Conservation (phyloP, 2,888 invertebrate genomes). For the Bombylius discolor region DNA sequence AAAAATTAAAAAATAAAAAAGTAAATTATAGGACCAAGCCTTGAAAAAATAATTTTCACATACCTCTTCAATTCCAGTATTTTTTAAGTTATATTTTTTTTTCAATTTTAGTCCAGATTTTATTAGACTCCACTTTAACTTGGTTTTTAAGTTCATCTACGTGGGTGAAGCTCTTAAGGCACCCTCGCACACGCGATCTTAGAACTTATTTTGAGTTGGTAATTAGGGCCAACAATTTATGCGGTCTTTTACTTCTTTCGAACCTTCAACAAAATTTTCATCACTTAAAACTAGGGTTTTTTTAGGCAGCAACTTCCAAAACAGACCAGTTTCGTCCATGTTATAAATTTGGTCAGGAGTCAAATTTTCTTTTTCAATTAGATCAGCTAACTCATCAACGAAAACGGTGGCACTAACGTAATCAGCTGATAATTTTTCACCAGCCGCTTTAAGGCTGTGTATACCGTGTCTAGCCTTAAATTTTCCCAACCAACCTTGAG, state of each 20-base stretch:
- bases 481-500: not conserved
- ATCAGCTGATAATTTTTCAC: conserved; percentile 1
- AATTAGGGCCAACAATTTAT: too few relatives aligned
- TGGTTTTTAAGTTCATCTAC: too few relatives aligned
- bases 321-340: conserved; percentile 4
- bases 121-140: too few relatives aligned
- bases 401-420: conserved; percentile 2
- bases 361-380: conserved; percentile 4
- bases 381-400: conserved; percentile 1
- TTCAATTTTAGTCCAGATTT: too few relatives aligned
- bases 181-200: too few relatives aligned
- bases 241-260: conserved; percentile 5
- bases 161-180: too few relatives aligned
- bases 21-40: too few relatives aligned
- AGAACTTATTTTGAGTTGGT: too few relatives aligned
- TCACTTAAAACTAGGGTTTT: conserved; percentile 4
- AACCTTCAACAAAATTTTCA: conserved; percentile 8
- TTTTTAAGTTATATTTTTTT: too few relatives aligned
- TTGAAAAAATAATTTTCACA: too few relatives aligned
- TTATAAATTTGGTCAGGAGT: conserved; percentile 6
- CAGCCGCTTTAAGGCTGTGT: conserved; percentile 3
- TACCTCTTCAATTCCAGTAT: too few relatives aligned
- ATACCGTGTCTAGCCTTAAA: conserved; percentile 1
- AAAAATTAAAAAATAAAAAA: too few relatives aligned
- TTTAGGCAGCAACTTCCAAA: conserved; percentile 5